phyloP scores from a whole-genome alignment of 2,888 invertebrate species.

The Macrophya annulata region DNA sequence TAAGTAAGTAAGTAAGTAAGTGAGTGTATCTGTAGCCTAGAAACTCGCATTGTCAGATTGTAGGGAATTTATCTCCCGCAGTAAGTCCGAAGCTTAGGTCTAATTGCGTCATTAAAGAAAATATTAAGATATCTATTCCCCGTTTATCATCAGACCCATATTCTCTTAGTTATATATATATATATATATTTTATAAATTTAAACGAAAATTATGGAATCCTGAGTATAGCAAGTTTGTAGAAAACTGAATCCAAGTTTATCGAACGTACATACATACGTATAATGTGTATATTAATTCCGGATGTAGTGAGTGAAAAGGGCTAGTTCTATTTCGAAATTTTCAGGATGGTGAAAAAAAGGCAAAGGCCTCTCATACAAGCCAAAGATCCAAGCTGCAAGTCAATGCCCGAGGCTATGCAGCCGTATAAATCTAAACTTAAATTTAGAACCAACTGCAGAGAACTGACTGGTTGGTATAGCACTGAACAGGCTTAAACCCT shows the following conservation, averaged over 20 bases:
- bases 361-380: conserved; percentile 30
- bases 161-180: neutral
- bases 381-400: conserved; percentile 61
- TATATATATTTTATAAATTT: too few relatives aligned
- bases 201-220: too few relatives aligned
- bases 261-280: neutral
- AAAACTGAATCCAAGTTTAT: neutral
- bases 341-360: conserved; percentile 22
- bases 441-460: conserved; percentile 69
- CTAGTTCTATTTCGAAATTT: conserved; percentile 15
- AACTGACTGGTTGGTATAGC: conserved; percentile 44
- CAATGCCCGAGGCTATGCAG: conserved; percentile 70
- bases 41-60: conserved; percentile 7
- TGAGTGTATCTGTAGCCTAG: neutral
- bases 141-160: neutral
- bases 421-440: conserved; percentile 74
- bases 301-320: conserved; percentile 1
- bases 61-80: conserved; percentile 5
- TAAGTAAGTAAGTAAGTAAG: too few relatives aligned
- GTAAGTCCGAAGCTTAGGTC: neutral
- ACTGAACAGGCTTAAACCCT: neutral
- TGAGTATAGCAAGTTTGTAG: neutral
- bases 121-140: neutral
- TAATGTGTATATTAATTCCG: conserved; percentile 15
- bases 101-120: conserved; percentile 7